A percentile compares a stretch with the other conserved stretches of the same genome.
These are phyloP conservation scores for Heterochromis multidens DNA, from an alignment of 2,113 vertebrate genomes.

Conservation along the genomic window DNA sequence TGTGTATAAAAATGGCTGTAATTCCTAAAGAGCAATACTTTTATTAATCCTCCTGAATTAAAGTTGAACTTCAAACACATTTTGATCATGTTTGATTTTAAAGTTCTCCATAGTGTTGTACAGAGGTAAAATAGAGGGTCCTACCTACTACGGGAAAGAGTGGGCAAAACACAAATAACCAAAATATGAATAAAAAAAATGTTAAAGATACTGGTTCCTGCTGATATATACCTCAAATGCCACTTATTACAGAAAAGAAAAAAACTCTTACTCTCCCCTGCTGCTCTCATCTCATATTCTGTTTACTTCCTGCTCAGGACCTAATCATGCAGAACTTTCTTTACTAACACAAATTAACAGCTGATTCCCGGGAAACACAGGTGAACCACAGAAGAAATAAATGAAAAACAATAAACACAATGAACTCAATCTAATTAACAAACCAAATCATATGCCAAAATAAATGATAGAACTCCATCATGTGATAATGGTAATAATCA, in stretches of 20 bases:
- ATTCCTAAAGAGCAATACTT: too few species aligned
- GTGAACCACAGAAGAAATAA: neutral
- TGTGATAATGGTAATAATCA: neutral
- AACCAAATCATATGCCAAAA: neutral
- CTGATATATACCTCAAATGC: neutral
- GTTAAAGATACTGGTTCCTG: neutral
- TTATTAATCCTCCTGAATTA: too few species aligned
- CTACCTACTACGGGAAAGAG: neutral
- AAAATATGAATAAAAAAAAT: neutral
- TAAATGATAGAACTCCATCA: neutral
- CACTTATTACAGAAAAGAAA: neutral
- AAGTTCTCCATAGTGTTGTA: too few species aligned
- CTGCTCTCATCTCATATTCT: neutral
- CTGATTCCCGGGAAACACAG: neutral
- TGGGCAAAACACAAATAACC: neutral
- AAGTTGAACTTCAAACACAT: too few species aligned
- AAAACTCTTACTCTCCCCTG: neutral
- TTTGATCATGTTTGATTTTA: too few species aligned
- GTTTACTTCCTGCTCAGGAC: neutral
- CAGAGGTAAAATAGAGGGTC: neutral
- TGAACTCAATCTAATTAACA: neutral
- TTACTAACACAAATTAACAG: neutral
- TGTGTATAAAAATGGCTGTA: too few species aligned
- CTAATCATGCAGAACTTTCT: neutral
- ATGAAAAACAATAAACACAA: neutral